Percentiles rank a stretch among this genome's conserved stretches.
phyloP scores from a whole-genome alignment of 2,888 invertebrate species.

The Gerris lacustris region DNA sequence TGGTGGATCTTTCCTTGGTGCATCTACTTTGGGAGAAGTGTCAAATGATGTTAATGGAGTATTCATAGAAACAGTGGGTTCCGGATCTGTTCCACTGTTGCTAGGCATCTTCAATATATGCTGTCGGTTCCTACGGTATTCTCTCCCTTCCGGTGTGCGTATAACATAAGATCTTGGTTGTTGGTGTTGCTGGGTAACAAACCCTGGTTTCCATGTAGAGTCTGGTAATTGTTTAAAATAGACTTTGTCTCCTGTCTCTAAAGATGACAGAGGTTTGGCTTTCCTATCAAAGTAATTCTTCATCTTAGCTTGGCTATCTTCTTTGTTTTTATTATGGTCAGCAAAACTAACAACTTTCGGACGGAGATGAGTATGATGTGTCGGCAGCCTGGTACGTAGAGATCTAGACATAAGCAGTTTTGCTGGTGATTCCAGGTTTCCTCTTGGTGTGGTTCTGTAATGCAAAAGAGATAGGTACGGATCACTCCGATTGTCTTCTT shows the following conservation, averaged over 20 bases:
- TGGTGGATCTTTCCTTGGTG: no score
- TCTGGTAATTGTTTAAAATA: background rate
- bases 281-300: background rate
- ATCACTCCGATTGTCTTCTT: background rate
- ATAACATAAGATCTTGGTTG: background rate
- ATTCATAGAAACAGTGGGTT: no score
- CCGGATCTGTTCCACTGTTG: no score
- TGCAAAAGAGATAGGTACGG: conserved; percentile 10
- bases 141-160: background rate
- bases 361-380: background rate
- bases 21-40: no score
- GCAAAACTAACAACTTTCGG: background rate
- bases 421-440: background rate
- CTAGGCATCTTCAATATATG: background rate
- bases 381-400: background rate
- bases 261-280: background rate
- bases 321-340: no score
- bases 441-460: conserved; percentile 10
- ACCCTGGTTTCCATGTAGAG: background rate
- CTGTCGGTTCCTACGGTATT: background rate
- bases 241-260: background rate
- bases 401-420: conserved; percentile 4
- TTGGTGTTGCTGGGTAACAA: background rate
- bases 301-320: background rate
- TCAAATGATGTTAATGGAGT: no score